These are phyloP conservation scores for Pelecanoides urinatrix DNA, from an alignment of 2,113 vertebrate genomes.

Conservation along the genomic window DNA sequence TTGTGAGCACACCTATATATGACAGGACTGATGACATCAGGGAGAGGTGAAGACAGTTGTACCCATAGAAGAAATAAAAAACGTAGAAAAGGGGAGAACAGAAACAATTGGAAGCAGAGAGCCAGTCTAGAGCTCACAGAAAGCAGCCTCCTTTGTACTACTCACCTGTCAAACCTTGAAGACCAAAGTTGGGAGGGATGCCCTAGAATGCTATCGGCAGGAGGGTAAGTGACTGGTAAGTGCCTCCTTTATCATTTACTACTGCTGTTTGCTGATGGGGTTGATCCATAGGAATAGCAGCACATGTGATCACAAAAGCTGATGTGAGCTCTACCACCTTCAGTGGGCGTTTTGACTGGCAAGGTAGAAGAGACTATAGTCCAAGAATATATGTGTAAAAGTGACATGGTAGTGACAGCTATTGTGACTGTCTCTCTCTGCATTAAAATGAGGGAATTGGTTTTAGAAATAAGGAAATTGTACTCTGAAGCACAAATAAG, in stretches of 20 bases:
- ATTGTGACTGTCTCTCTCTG: not conserved
- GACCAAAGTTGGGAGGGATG: not conserved
- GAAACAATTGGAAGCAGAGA: slow-evolving; percentile 34
- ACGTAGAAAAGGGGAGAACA: not conserved
- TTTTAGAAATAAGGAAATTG: not conserved
- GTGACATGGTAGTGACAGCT: not conserved
- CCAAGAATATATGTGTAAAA: too few relatives aligned
- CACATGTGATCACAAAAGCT: not conserved
- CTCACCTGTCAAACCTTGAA: not conserved
- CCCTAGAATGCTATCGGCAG: not conserved
- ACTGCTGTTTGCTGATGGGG: not conserved
- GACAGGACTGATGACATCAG: slow-evolving; percentile 59
- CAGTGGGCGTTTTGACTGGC: not conserved
- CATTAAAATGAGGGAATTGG: not conserved
- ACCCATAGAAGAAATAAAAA: slow-evolving; percentile 44
- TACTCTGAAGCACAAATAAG: not conserved
- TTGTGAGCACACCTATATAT: slow-evolving; percentile 46
- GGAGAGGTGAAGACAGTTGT: slow-evolving; percentile 59
- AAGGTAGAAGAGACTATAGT: not conserved
- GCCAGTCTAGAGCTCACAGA: not conserved
- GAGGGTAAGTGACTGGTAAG: not conserved
- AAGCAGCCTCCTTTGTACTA: not conserved
- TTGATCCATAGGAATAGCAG: not conserved
- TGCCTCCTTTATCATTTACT: not conserved
- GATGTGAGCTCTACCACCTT: not conserved